phyloP scores from a whole-genome alignment of 2,888 invertebrate genomes.

The Leptogaster cylindrica region DNA sequence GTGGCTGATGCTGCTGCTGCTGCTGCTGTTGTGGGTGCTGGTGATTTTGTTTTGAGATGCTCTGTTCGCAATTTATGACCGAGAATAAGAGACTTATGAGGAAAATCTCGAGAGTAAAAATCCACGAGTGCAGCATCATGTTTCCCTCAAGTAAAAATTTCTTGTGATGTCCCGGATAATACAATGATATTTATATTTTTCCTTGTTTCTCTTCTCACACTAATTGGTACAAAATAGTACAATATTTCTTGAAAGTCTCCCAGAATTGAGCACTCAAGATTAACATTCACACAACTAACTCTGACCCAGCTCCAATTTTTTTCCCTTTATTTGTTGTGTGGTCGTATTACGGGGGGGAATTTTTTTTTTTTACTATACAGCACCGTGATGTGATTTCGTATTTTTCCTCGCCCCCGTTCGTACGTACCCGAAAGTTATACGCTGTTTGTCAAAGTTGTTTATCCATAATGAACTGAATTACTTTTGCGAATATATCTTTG shows the following conservation, averaged over 20 bases:
- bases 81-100: background rate
- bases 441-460: constrained; percentile 43
- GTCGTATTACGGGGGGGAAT: too few relatives aligned
- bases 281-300: background rate
- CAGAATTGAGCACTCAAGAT: too few relatives aligned
- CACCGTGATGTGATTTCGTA: background rate
- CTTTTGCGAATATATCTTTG: constrained; percentile 8
- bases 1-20: background rate
- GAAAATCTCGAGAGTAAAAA: constrained; percentile 17
- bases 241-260: too few relatives aligned
- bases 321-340: too few relatives aligned
- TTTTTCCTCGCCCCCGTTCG: background rate
- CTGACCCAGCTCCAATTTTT: background rate
- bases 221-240: background rate
- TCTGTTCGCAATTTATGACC: constrained; percentile 19
- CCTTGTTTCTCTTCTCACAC: background rate
- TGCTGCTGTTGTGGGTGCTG: constrained; percentile 36
- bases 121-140: constrained; percentile 25
- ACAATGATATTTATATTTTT: background rate
- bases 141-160: background rate
- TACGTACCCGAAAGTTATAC: background rate
- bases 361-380: too few relatives aligned
- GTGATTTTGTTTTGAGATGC: background rate
- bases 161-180: background rate
- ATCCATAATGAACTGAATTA: constrained; percentile 39